Evolutionary conservation across 1,140 invertebrate species (phyloP).

Genomic region (Agrypnia vestita): DNA sequence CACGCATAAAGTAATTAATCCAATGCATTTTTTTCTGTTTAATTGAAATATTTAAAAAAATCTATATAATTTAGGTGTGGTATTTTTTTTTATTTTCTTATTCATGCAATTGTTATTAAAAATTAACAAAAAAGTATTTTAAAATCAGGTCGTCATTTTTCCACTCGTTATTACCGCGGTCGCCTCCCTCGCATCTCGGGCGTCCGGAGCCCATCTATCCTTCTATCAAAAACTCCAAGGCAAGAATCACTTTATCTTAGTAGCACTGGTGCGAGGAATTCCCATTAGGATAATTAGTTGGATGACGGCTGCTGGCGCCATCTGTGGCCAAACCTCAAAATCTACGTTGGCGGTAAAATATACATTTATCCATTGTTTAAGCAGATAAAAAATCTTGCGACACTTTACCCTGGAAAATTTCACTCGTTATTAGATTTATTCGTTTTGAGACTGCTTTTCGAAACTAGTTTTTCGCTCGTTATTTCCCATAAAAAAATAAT

Average conservation of each 20-base stretch:
- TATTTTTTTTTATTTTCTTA: too few relatives aligned
- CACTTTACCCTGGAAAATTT: slow-evolving; percentile 6
- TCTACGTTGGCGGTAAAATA: slow-evolving; percentile 39
- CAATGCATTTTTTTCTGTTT: too few relatives aligned
- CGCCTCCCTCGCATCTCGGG: background rate
- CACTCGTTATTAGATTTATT: too few relatives aligned
- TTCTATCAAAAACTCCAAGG: slow-evolving; percentile 39
- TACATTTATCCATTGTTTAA: slow-evolving; percentile 21
- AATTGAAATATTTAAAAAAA: too few relatives aligned
- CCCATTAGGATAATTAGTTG: slow-evolving; percentile 53
- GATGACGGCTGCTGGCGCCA: slow-evolving; percentile 48
- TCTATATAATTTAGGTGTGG: too few relatives aligned
- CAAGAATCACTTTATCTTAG: slow-evolving; percentile 50
- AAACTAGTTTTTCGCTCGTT: too few relatives aligned
- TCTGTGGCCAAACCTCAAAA: slow-evolving; percentile 40
- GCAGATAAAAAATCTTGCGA: slow-evolving; percentile 11
- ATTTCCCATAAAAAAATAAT: too few relatives aligned
- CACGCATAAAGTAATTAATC: too few relatives aligned
- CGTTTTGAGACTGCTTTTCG: too few relatives aligned
- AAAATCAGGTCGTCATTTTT: background rate
- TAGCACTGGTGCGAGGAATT: slow-evolving; percentile 38
- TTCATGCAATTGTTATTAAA: background rate
- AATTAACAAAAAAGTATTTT: background rate
- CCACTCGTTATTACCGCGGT: background rate
- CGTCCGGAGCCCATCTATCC: slow-evolving; percentile 15